A percentile compares a stretch with the other conserved stretches of the same genome.
phyloP scores from a whole-genome alignment of 2,888 invertebrate species.

The Blera fallax region DNA sequence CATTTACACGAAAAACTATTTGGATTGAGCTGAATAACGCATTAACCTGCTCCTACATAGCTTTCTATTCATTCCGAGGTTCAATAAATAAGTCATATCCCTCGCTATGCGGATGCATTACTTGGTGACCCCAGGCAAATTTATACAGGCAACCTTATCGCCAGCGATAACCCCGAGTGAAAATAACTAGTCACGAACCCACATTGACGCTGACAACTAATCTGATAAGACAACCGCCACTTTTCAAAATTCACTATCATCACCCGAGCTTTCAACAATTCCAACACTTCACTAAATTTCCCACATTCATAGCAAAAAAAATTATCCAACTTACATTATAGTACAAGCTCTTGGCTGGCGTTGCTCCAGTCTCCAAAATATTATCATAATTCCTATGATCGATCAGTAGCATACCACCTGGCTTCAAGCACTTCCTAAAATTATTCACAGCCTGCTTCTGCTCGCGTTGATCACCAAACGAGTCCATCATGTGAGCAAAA shows the following conservation, averaged over 20 bases:
- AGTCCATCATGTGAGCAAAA: conserved; percentile 93
- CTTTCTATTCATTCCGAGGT: too few relatives aligned
- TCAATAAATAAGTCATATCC: neutral
- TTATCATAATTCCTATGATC: conserved; percentile 95
- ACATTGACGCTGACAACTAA: neutral
- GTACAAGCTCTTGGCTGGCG: conserved; percentile 92
- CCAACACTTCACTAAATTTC: too few relatives aligned
- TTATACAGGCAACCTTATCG: neutral
- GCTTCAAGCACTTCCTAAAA: conserved; percentile 91
- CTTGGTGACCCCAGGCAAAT: neutral
- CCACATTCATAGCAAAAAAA: neutral
- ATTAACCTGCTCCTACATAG: too few relatives aligned
- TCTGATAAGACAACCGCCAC: neutral
- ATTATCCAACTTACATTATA: conserved; percentile 88
- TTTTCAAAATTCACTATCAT: neutral
- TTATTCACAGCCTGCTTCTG: conserved; percentile 90
- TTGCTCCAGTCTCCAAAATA: conserved; percentile 88
- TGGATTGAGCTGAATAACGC: too few relatives aligned
- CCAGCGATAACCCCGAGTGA: conserved; percentile 24
- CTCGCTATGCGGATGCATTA: neutral
- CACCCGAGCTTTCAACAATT: neutral
- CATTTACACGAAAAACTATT: too few relatives aligned
- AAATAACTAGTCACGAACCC: neutral
- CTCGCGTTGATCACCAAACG: conserved; percentile 89
- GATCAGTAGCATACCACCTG: conserved; percentile 91